Evolutionary conservation across 2,113 vertebrate genomes (phyloP).

Genomic region (Thermophis baileyi): DNA sequence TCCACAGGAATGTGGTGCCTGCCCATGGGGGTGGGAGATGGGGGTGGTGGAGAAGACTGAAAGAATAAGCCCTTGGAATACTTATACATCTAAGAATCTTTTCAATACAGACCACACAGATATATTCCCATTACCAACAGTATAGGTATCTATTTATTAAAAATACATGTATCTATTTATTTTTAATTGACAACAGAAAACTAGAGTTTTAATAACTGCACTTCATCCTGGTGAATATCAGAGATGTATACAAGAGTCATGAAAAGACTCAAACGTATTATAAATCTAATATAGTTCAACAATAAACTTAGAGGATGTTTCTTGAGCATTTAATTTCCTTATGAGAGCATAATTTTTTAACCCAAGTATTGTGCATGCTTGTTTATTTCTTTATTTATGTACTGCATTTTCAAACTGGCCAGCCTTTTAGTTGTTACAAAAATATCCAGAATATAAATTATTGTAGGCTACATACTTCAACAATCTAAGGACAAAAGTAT

Average conservation of each 20-base stretch:
- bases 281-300: neutral
- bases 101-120: slow-evolving; percentile 33
- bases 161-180: neutral
- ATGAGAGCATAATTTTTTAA: neutral
- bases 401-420: neutral
- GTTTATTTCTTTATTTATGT: neutral
- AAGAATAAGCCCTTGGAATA: neutral
- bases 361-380: neutral
- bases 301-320: slow-evolving; percentile 45
- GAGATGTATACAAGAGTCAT: neutral
- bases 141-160: no score
- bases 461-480: neutral
- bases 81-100: slow-evolving; percentile 31
- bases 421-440: neutral
- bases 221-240: neutral
- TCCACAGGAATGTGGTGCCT: neutral
- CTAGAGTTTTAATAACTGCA: neutral
- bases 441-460: neutral
- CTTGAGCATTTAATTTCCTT: neutral
- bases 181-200: neutral
- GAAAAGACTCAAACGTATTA: neutral
- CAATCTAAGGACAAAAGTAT: neutral
- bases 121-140: neutral
- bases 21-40: neutral
- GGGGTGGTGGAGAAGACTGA: neutral